A percentile compares a stretch with the other conserved stretches of the same genome.
These are phyloP conservation scores for Telenomus remus DNA, from an alignment of 1,140 invertebrate genomes.

Conservation along the genomic window DNA sequence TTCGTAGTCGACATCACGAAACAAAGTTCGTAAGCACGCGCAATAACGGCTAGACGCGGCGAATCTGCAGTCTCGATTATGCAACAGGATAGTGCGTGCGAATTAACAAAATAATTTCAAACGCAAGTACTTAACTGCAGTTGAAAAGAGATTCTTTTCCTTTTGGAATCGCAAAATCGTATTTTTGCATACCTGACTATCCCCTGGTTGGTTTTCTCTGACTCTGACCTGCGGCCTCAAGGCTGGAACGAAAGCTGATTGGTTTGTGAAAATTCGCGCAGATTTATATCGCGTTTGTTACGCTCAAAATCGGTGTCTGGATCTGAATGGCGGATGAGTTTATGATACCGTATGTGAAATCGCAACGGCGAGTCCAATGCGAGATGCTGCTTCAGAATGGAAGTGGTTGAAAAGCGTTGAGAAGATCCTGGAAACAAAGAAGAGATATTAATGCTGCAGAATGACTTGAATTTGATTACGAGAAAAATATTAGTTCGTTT, in stretches of 20 bases:
- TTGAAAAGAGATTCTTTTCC: neutral
- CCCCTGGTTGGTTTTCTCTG: no score
- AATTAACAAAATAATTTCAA: conserved; percentile 26
- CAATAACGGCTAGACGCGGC: conserved; percentile 41
- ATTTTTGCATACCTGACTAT: no score
- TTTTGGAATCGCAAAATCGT: no score
- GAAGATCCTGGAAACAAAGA: conserved; percentile 2
- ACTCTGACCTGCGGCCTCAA: conserved; percentile 5
- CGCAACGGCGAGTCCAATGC: neutral
- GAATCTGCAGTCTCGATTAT: conserved; percentile 26
- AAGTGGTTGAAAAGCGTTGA: conserved; percentile 9
- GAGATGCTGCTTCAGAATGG: conserved; percentile 7
- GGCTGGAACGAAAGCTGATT: conserved; percentile 42
- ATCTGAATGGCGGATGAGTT: neutral
- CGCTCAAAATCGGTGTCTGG: conserved; percentile 27
- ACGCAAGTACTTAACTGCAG: conserved; percentile 8
- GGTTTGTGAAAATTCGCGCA: conserved; percentile 36
- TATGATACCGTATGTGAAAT: conserved; percentile 2
- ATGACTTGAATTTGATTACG: no score
- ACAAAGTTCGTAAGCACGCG: conserved; percentile 52
- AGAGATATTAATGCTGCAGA: neutral
- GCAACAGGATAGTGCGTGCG: conserved; percentile 35
- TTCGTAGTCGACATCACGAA: conserved; percentile 53
- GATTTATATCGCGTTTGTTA: conserved; percentile 37
- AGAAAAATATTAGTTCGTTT: no score